Base-by-base conservation (phyloP, 2,113 vertebrate species). In the Acrocephalus kingi region DNA sequence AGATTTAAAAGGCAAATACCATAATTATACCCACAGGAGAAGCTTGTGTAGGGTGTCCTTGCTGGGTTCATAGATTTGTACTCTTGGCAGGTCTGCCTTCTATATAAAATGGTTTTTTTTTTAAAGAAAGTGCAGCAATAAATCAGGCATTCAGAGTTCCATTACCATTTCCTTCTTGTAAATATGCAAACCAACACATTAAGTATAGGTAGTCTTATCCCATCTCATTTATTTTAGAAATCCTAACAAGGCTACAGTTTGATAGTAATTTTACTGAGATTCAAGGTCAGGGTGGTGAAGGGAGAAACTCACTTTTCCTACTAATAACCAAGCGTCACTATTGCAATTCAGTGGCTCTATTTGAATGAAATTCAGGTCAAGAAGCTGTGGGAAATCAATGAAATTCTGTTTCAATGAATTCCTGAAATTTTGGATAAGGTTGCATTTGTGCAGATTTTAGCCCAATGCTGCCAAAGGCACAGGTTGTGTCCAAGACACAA, bases 1-100 rank as follows among this genome's bases (percentile, higher is more conserved):
- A 84, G 82, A 85, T 93, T 95, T 95, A 91, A 85, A 93, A 94
- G 79, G 51, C 86, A 95, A 96, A 96, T 76, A 61, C 73, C 10
- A 45, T 92, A 90, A 96, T 95, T 93, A 89, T 66, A 75, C 73
- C 76, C 88, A 87, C 61, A 81, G 69, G 80, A 94, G 69, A 48
- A 66, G 28, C 2, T 2, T 37, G 49, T 51, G 81, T 15, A 92
- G 37, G 54, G 45, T 93, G 81, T 67, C 81, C 90, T 95, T 91
- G 66, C 83, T 81, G 86, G 52, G 73, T 78, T 89, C 86, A 68
- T 14, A 61, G 73, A 43, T 15, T 78, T 6, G 21, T 28, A 25
- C 15, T 86, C 72, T 43, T 93, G 66, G 61, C 39, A 87, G 69
- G 48, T 52, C 64, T 68, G 35, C 17, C 33, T 87, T 74, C 78